These are phyloP conservation scores for Lacanobia oleracea DNA, from an alignment of 2,888 invertebrate species.

Conservation along the genomic window DNA sequence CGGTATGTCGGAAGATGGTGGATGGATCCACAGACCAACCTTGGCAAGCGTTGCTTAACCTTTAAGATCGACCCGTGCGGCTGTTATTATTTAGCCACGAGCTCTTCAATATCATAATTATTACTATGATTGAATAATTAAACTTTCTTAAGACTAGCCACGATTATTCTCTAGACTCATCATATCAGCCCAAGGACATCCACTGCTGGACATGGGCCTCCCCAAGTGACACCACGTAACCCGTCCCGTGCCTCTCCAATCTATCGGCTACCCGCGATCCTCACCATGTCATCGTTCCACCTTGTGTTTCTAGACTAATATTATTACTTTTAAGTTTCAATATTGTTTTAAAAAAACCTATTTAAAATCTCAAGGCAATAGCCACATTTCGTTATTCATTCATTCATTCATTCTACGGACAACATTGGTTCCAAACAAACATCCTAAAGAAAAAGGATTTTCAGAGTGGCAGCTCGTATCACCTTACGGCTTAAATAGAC, in stretches of 20 bases:
- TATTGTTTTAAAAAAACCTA: neutral
- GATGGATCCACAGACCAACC: too few species aligned
- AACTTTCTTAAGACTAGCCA: neutral
- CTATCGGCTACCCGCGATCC: too few species aligned
- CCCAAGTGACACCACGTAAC: too few species aligned
- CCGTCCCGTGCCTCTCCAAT: too few species aligned
- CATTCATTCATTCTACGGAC: neutral
- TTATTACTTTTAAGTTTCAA: neutral
- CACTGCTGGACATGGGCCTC: too few species aligned
- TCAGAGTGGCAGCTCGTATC: neutral
- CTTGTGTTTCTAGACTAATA: neutral
- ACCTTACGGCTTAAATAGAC: conserved; percentile 5
- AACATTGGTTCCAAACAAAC: neutral
- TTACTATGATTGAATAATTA: neutral
- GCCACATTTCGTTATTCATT: neutral
- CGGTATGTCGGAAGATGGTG: too few species aligned
- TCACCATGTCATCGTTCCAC: too few species aligned
- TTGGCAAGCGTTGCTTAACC: too few species aligned
- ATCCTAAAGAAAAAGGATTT: neutral
- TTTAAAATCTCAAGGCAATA: neutral
- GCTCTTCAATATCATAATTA: neutral
- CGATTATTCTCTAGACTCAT: neutral
- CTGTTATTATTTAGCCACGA: too few species aligned
- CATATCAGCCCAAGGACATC: too few species aligned
- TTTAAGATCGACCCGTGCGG: too few species aligned